phyloP scores from a whole-genome alignment of 2,888 invertebrate genomes.

The Spodoptera picta region DNA sequence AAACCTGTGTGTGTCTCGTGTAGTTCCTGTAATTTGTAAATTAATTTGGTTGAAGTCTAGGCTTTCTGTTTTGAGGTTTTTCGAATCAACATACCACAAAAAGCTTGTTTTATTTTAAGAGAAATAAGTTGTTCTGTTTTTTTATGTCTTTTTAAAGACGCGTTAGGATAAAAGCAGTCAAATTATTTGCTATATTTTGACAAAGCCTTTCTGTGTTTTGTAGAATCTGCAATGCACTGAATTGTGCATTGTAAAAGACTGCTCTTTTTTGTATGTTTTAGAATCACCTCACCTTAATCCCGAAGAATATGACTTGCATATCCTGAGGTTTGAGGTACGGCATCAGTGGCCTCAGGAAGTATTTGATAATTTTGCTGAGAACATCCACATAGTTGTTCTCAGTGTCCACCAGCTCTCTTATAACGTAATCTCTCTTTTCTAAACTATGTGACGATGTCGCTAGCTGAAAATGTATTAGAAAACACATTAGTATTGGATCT shows the following conservation, averaged over 20 bases:
- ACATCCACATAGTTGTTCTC: conserved; percentile 99
- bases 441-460: conserved; percentile 88
- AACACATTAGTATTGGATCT: conserved; percentile 4
- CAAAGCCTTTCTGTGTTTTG: too few species aligned
- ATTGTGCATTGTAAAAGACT: too few species aligned
- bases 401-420: conserved; percentile 97
- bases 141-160: too few species aligned
- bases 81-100: too few species aligned
- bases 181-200: too few species aligned
- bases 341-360: conserved; percentile 94
- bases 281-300: conserved; percentile 92
- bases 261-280: too few species aligned
- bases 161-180: too few species aligned
- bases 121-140: too few species aligned
- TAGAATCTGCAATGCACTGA: too few species aligned
- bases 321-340: conserved; percentile 92
- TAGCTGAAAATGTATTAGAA: conserved; percentile 71
- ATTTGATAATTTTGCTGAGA: conserved; percentile 93
- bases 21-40: conserved; percentile 90
- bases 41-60: too few species aligned
- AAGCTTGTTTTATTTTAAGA: too few species aligned
- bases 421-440: conserved; percentile 97
- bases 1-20: conserved; percentile 96
- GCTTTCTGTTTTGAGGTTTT: too few species aligned
- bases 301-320: conserved; percentile 94